phyloP scores from a whole-genome alignment of 2,113 vertebrate species.

The Trinectes maculatus region DNA sequence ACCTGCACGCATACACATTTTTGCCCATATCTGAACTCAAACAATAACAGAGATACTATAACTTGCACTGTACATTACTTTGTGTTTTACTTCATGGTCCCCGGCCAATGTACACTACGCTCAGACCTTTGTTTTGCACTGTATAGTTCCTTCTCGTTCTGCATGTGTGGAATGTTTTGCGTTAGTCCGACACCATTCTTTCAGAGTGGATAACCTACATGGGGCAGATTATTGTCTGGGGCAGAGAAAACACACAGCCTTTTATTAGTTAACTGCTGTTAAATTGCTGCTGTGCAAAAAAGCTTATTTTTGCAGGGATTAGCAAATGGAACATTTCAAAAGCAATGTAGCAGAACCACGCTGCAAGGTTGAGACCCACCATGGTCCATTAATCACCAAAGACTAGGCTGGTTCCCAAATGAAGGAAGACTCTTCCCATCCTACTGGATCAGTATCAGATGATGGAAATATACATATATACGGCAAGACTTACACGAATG shows the following conservation, averaged over 20 bases:
- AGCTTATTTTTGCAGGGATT: slow-evolving; percentile 76
- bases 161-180: slow-evolving; percentile 65
- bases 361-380: slow-evolving; percentile 44
- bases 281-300: slow-evolving; percentile 74
- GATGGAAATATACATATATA: background rate
- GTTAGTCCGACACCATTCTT: slow-evolving; percentile 77
- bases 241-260: slow-evolving; percentile 75
- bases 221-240: slow-evolving; percentile 70
- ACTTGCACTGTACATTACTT: background rate
- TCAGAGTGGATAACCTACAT: slow-evolving; percentile 74
- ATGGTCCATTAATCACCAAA: slow-evolving; percentile 25
- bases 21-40: slow-evolving; percentile 36
- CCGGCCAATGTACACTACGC: background rate
- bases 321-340: slow-evolving; percentile 80
- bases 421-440: slow-evolving; percentile 2
- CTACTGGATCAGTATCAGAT: slow-evolving; percentile 14
- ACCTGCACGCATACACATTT: slow-evolving; percentile 36
- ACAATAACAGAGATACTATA: slow-evolving; percentile 16
- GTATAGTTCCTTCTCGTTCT: slow-evolving; percentile 24
- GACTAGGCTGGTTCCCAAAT: slow-evolving; percentile 6
- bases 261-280: slow-evolving; percentile 81
- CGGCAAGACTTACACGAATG: background rate
- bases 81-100: background rate
- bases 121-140: slow-evolving; percentile 11
- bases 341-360: slow-evolving; percentile 57